Evolutionary conservation across 2,113 vertebrate species (phyloP).

Genomic region (Calyptommatus sinebrachiatus): DNA sequence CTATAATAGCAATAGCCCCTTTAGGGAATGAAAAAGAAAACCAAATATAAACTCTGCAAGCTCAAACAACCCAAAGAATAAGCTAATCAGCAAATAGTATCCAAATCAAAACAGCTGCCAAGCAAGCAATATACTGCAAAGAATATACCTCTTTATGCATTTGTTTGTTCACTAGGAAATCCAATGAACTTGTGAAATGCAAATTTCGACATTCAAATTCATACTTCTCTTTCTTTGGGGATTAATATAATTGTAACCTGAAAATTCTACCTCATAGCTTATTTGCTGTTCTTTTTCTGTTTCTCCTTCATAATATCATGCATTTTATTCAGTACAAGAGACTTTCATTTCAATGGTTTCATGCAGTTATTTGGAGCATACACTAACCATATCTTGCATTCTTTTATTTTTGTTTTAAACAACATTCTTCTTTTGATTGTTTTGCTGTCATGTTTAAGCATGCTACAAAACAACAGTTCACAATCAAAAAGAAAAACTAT

Average conservation of each 20-base stretch:
- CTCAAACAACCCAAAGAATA: not conserved
- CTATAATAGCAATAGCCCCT: not conserved
- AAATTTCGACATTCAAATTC: not conserved
- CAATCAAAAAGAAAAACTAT: not conserved
- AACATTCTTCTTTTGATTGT: not conserved
- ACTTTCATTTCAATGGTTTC: not conserved
- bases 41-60: not conserved
- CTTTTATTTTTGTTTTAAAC: not conserved
- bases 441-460: not conserved
- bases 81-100: not conserved
- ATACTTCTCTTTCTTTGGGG: not conserved
- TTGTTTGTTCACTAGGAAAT: not conserved
- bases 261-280: not conserved
- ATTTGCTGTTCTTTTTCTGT: not conserved
- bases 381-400: not conserved
- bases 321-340: not conserved
- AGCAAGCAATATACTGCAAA: not conserved
- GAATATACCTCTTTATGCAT: too few relatives aligned
- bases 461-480: not conserved
- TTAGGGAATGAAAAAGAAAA: not conserved
- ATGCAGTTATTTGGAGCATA: not conserved
- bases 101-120: not conserved
- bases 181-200: not conserved
- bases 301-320: not conserved
- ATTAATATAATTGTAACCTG: conserved; percentile 1